These are phyloP conservation scores for Trichopoda pennipes DNA, from an alignment of 2,888 invertebrate species.

Conservation along the genomic window DNA sequence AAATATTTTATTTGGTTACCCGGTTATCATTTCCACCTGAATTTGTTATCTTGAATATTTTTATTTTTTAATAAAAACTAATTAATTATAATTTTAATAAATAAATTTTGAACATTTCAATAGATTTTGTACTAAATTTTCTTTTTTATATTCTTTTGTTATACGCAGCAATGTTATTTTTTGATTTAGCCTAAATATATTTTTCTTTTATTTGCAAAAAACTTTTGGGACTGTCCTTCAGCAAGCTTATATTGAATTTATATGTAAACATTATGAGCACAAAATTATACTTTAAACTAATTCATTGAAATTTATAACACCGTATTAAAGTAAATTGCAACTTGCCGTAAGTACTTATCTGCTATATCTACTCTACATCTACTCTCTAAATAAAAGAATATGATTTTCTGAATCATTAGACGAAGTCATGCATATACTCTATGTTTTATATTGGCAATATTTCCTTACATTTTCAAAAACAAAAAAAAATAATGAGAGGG, in stretches of 20 bases:
- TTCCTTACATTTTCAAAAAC: not conserved
- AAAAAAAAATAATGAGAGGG: not conserved
- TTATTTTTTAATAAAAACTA: no score
- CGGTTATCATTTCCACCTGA: no score
- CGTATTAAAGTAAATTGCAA: conserved; percentile 15
- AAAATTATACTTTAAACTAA: conserved; percentile 46
- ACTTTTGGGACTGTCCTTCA: conserved; percentile 14
- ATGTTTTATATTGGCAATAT: not conserved
- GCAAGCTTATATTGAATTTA: not conserved
- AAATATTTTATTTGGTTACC: no score
- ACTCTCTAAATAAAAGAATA: conserved; percentile 17
- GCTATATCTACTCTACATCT: not conserved
- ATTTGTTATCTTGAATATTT: no score
- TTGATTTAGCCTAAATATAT: not conserved
- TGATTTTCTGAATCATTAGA: conserved; percentile 2
- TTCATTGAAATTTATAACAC: conserved; percentile 53
- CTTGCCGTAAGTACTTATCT: conserved; percentile 28
- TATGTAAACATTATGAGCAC: conserved; percentile 47
- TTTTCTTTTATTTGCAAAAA: not conserved
- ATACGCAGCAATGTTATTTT: no score
- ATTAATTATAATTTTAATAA: no score
- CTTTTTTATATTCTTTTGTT: no score
- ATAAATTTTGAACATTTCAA: no score
- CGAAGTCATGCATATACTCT: not conserved
- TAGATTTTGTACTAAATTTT: no score